These are phyloP conservation scores for Paraescarpia echinospica DNA, from an alignment of 1,140 invertebrate genomes.

Conservation along the genomic window DNA sequence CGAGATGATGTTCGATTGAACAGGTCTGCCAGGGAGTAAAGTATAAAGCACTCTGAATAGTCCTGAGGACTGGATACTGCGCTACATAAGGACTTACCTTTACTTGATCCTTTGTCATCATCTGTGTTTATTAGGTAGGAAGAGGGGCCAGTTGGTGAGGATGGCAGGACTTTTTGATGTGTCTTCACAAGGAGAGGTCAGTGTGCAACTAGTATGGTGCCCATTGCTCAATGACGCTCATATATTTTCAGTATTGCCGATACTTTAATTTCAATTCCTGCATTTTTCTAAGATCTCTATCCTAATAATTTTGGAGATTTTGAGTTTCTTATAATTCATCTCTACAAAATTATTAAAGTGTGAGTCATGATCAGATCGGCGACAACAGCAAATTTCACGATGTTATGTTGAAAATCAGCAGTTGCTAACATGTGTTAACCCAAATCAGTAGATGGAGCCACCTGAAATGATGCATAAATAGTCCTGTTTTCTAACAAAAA, in stretches of 20 bases:
- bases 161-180: conserved; percentile 11
- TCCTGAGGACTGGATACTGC: no score
- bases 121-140: conserved; percentile 28
- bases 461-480: not conserved
- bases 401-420: conserved; percentile 7
- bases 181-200: conserved; percentile 28
- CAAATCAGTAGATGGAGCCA: not conserved
- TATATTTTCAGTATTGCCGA: no score
- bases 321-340: not conserved
- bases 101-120: conserved; percentile 7
- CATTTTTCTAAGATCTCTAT: no score
- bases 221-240: not conserved
- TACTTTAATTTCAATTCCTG: no score
- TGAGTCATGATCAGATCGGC: no score
- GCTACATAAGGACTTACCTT: no score
- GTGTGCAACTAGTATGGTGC: not conserved
- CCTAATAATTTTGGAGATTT: no score
- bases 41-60: no score
- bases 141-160: not conserved
- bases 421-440: not conserved
- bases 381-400: conserved; percentile 7
- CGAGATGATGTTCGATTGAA: no score
- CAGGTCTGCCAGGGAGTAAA: no score
- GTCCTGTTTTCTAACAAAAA: not conserved
- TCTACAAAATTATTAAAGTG: no score